A percentile compares a stretch with the other conserved stretches of the same genome.
Evolutionary conservation across 1,140 invertebrate genomes (phyloP).

Genomic region (Sycobia sp.): DNA sequence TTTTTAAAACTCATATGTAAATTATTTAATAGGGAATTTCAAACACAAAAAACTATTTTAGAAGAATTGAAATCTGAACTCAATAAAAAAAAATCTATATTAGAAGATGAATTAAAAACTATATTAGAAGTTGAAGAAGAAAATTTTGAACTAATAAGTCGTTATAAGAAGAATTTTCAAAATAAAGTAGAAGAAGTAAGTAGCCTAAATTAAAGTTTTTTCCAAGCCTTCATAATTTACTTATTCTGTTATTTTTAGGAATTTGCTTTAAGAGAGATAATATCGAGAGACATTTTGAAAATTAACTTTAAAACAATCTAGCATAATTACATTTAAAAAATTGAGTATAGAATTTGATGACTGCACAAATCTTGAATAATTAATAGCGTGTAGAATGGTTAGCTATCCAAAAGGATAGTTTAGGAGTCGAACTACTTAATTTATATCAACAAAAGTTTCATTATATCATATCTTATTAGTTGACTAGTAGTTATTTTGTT

Average conservation of each 20-base stretch:
- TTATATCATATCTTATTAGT: no score
- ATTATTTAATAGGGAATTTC: conserved; percentile 18
- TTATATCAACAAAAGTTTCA: no score
- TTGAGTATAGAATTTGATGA: neutral
- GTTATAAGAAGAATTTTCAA: conserved; percentile 31
- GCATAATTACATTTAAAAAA: no score
- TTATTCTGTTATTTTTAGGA: conserved; percentile 37
- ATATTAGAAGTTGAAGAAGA: conserved; percentile 31
- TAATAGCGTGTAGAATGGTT: neutral
- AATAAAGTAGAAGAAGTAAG: conserved; percentile 37
- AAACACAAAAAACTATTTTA: conserved; percentile 16
- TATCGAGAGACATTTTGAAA: neutral
- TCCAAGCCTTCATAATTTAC: neutral
- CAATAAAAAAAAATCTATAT: conserved; percentile 33
- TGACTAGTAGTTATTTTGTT: no score
- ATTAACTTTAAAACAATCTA: neutral
- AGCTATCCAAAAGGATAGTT: no score
- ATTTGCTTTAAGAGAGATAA: conserved; percentile 9
- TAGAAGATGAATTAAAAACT: conserved; percentile 28
- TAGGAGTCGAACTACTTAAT: no score
- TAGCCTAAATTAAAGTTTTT: neutral
- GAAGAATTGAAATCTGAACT: conserved; percentile 18
- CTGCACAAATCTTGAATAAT: neutral
- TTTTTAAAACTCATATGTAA: neutral
- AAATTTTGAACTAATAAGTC: conserved; percentile 6